Evolutionary conservation across 2,113 vertebrate genomes (phyloP), one percentile per base, ranked within the genome.

Genomic region (Hystrix cristata): DNA sequence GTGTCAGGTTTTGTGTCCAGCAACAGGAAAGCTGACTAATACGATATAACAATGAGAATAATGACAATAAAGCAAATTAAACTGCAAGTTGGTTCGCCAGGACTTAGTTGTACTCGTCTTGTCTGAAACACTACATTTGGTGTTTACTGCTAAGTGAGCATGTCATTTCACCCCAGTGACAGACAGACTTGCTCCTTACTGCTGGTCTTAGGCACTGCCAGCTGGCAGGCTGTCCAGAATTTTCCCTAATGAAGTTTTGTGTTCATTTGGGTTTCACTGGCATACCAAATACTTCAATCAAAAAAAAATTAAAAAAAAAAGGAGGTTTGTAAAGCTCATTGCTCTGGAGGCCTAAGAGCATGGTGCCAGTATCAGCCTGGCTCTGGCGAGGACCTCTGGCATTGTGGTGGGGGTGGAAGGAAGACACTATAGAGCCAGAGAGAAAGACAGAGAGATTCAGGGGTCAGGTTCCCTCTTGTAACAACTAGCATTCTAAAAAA

Each of bases 201-300:
- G 27, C 80, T n/a, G 18, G 2, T 15, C 1, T 93, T 9, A 64
- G 43, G 62, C 71, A 31, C 72, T 12, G 29, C 72, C 23, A 67
- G 16, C 64, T 76, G 71, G 21, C 59, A 60, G 60, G 59, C 15
- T 43, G 94, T 93, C 65, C 72, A 91, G 53, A 96, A 83, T 69
- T 72, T 78, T 29, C 48, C 53, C n/a, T 48, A 79, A 19, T 62
- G 27, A 43, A 31, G n/a, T 69, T 18, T 27, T 94, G 64, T 76
- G 23, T 55, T 38, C 1, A 0, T 27, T 23, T 84, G 57, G 4
- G 65, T 83, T 65, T 74, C 76, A 83, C 43, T 71, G 51, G 71
- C 57, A n/a, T 57, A 83, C 48, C 51, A 48, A 90, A 90, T 27
- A 82, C 59, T 38, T 31, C 12, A 74, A 59, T 59, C 57, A 43